Evolutionary conservation across 2,888 invertebrate species (phyloP), one percentile per base, ranked within the genome.

Genomic region (Temnothorax unifasciatus): DNA sequence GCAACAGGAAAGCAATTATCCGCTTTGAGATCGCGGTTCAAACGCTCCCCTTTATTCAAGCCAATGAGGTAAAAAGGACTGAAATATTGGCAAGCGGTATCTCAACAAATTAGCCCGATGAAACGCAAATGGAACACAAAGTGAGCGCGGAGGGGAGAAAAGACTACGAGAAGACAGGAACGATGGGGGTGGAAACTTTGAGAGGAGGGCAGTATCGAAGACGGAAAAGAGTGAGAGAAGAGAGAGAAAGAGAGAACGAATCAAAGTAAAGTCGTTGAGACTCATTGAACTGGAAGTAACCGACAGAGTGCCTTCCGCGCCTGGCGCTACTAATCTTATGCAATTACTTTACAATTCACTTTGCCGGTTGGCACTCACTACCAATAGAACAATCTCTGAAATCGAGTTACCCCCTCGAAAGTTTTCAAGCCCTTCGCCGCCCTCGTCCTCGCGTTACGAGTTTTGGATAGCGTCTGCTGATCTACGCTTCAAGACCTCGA

Each of bases 21-120:
- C 93, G 93, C 89, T 89, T 91, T 90, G 93, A 91, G 91, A 93
- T 93, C 92, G 91, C 87, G 90, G 91, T 89, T 87, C 89, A 87
- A 86, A 85, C 83, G 88, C 87, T 85, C 83, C 89, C 85, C 84
- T 92, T 92, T 90, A 88, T 91, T 90, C 91, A 85, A 88, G 79
- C 91, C 92, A 92, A 93, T 93, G 93, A 91, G 92, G 91, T 91
- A 93, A 93, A 94, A 93, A 94, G 92, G 90, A 92, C 92, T 94
- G 94, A 94, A 94, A 94, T 95, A 95, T 94, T 94, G 94, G 94
- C 94, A 94, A 94, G 93, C 94, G 93, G 94, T 94, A 95, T 95
- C 94, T 94, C 94, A 93, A 94, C 94, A 94, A 95, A 95, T 95
- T 95, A 95, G 95, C 93, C 87, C 93, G 93, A 92, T 91, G 93